Evolutionary conservation across 2,113 vertebrate genomes (phyloP).

Genomic region (Phylloscopus trochiloides): DNA sequence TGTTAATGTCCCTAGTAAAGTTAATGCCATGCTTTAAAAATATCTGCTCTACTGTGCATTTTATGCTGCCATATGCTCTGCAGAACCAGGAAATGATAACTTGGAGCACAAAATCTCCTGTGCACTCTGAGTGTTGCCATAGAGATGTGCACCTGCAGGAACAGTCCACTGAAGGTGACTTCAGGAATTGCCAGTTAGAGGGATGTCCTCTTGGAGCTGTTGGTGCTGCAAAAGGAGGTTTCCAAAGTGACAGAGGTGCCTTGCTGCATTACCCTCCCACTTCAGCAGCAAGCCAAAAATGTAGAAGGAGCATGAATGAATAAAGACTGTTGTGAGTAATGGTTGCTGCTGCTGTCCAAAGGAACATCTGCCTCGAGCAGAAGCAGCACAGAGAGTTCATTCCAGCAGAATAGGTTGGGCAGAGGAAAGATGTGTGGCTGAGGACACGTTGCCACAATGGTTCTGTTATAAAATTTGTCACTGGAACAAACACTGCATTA

Average conservation of each 20-base stretch:
- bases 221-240: background rate
- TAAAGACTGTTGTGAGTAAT: background rate
- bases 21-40: constrained; percentile 36
- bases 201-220: background rate
- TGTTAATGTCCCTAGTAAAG: constrained; percentile 23
- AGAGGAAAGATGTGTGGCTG: background rate
- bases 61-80: constrained; percentile 49
- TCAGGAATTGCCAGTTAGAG: background rate
- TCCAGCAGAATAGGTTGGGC: background rate
- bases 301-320: background rate
- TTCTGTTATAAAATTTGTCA: background rate
- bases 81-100: constrained; percentile 20
- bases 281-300: background rate
- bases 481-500: background rate
- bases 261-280: background rate
- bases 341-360: background rate
- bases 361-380: background rate
- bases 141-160: background rate
- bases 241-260: background rate
- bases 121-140: background rate
- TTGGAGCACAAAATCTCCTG: background rate
- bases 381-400: background rate
- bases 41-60: background rate
- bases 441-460: background rate
- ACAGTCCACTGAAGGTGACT: background rate